phyloP scores from a whole-genome alignment of 2,797 vertebrate species.

The Hippocampus kuda region DNA sequence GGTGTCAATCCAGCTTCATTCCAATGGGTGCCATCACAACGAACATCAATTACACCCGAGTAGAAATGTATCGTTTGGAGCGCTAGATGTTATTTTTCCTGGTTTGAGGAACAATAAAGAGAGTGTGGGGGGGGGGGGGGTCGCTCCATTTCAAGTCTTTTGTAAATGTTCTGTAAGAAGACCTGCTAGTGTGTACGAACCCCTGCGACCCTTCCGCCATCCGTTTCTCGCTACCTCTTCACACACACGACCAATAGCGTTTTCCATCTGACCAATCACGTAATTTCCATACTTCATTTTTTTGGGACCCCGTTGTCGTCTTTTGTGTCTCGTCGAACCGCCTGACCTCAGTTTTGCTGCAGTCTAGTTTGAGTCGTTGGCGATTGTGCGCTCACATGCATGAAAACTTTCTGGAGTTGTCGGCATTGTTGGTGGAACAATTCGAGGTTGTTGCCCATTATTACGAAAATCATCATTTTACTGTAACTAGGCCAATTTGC shows the following conservation, averaged over 20 bases:
- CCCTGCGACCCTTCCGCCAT: neutral
- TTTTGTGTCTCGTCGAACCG: conserved; percentile 9
- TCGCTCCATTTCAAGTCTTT: neutral
- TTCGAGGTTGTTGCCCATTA: neutral
- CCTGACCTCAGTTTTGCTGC: conserved; percentile 42
- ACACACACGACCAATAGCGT: neutral
- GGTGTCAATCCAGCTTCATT: neutral
- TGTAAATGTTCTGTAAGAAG: neutral
- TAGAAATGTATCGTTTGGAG: neutral
- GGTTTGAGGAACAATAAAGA: conserved; percentile 1
- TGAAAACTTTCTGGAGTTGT: neutral
- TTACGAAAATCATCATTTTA: neutral
- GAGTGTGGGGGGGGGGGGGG: neutral
- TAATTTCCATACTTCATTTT: neutral
- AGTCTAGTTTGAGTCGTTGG: conserved; percentile 1
- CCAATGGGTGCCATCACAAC: neutral
- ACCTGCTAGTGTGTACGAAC: neutral
- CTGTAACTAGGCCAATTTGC: neutral
- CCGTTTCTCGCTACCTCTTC: conserved; percentile 1
- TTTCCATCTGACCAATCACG: neutral
- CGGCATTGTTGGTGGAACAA: neutral
- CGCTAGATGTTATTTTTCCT: neutral
- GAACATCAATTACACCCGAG: neutral
- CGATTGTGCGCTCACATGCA: neutral
- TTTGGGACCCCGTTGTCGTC: neutral